These are phyloP conservation scores for Lepilemur ruficaudatus DNA, from an alignment of 2,797 vertebrate species.

Conservation along the genomic window DNA sequence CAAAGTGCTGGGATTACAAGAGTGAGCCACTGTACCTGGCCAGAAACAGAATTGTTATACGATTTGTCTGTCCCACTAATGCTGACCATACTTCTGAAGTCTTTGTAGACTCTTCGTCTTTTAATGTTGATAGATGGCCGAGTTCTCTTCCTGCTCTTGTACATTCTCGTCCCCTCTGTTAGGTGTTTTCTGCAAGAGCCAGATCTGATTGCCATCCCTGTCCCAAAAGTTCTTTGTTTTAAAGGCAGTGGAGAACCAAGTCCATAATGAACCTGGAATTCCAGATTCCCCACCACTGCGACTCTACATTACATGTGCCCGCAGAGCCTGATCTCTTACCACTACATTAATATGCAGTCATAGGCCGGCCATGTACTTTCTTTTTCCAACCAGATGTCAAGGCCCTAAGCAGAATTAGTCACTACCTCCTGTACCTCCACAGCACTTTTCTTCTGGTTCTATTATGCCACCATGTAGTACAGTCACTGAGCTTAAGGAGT, in stretches of 20 bases:
- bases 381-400: background rate
- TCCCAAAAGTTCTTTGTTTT: background rate
- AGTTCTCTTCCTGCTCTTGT: background rate
- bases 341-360: background rate
- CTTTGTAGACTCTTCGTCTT: background rate
- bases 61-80: background rate
- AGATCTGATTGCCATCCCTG: background rate
- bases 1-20: no score
- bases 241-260: background rate
- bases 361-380: background rate
- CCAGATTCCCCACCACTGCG: background rate
- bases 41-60: background rate
- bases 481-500: background rate
- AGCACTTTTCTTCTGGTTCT: background rate
- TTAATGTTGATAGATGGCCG: background rate
- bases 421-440: background rate
- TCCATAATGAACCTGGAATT: background rate
- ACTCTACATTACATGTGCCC: background rate
- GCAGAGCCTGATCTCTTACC: background rate
- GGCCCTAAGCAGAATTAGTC: background rate
- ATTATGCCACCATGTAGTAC: background rate
- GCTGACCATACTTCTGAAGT: background rate
- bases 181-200: background rate
- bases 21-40: no score
- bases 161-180: background rate